These are phyloP conservation scores for Passer montanus DNA, from an alignment of 2,113 vertebrate species.

Conservation along the genomic window DNA sequence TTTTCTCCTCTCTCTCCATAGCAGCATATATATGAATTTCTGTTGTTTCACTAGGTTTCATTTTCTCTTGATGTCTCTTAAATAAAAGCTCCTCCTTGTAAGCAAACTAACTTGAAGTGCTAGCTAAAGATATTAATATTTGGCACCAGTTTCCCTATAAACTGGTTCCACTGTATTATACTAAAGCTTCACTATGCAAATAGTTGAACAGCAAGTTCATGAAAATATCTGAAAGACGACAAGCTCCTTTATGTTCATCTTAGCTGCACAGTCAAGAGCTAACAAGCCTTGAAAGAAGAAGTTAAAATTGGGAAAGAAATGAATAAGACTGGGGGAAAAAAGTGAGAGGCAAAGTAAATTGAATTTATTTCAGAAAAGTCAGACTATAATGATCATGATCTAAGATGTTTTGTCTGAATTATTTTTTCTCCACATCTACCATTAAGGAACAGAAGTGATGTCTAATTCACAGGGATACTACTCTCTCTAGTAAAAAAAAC, in stretches of 20 bases:
- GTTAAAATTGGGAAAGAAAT: neutral
- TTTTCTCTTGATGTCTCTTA: neutral
- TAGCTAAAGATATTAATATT: neutral
- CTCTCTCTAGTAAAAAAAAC: neutral
- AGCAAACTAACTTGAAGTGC: neutral
- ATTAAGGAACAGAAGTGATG: neutral
- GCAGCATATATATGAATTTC: neutral
- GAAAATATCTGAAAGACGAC: neutral
- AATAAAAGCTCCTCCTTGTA: neutral
- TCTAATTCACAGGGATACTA: neutral
- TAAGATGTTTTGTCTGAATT: neutral
- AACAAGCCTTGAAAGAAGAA: neutral
- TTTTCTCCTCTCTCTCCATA: neutral
- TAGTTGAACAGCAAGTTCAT: neutral
- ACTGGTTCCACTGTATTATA: neutral
- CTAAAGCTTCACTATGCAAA: neutral
- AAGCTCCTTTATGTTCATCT: neutral
- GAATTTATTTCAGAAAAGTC: neutral
- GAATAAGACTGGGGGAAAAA: accelerated
- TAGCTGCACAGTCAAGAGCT: neutral
- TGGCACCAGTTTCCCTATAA: neutral
- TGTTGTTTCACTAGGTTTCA: neutral
- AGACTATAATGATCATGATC: neutral
- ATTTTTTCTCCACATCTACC: neutral
- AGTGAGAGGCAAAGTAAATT: neutral